Conservation (phyloP, 2,888 invertebrate species). For the Scaeva pyrastri region DNA sequence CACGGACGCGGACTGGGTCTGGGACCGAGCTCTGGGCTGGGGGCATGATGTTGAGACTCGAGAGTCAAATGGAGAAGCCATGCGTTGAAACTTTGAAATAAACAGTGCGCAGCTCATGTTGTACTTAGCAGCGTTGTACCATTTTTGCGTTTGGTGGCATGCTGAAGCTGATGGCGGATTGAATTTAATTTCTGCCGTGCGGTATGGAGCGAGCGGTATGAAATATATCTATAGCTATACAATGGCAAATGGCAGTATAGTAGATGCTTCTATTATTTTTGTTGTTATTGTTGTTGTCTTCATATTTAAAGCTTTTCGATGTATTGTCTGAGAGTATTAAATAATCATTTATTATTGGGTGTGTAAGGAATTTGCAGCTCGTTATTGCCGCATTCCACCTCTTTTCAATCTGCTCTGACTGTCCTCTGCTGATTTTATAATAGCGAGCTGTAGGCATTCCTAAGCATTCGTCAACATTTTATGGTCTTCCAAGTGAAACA, state of each 20-base stretch:
- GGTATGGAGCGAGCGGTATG: background rate
- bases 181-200: background rate
- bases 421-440: too few species aligned
- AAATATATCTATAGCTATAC: background rate
- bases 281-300: constrained; percentile 18
- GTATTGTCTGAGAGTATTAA: constrained; percentile 49
- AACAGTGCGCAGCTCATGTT: constrained; percentile 61
- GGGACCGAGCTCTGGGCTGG: constrained; percentile 6
- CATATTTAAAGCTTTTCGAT: constrained; percentile 37
- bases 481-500: background rate
- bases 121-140: constrained; percentile 28
- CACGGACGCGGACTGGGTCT: too few species aligned
- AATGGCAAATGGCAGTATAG: constrained; percentile 31
- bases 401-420: background rate
- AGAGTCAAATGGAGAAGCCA: constrained; percentile 36
- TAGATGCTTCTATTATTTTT: constrained; percentile 30
- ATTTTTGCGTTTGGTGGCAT: background rate
- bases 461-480: constrained; percentile 37
- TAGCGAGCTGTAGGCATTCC: background rate
- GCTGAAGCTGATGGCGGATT: background rate
- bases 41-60: constrained; percentile 15
- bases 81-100: constrained; percentile 67
- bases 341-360: constrained; percentile 62
- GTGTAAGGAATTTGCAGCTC: constrained; percentile 61
- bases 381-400: constrained; percentile 39